Base-by-base conservation (phyloP, 1,140 invertebrate genomes). In the Popillia japonica region DNA sequence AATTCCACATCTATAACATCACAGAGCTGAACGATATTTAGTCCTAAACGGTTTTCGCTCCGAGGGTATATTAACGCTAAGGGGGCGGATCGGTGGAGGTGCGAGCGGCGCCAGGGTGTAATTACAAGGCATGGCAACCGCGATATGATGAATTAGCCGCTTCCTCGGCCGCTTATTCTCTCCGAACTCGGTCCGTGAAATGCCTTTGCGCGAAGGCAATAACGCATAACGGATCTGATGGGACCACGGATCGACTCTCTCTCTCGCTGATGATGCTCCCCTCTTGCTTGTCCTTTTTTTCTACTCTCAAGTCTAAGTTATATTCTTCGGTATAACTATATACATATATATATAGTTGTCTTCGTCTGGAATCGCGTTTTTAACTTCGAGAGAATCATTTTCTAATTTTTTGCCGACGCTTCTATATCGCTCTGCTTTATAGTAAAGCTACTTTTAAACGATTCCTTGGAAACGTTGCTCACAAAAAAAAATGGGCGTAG, bases 131-230 rank as follows among this genome's bases (percentile, higher is more conserved):
- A 74, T 77, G 72, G 79, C 79, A 78, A 79, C 78, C 73, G 75
- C 77, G 79, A 80, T 80, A 80, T 80, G 79, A 80, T 80, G 79
- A 80, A 80, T 80, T 80, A 80, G 79, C 74, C 79, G 79, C 78
- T 80, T 80, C 79, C 79, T 80, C 72, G 78, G 40, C 77, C 48
- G 48, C 48, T 55, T 55, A 55, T 55, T 55, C 27, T 34, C 23
- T 41, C 22, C 42, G 2, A 34, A 34, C 27, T 75, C 48, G 59
- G 48, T 59, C 77, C 77, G 64, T 78, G 77, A 78, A 78, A 72
- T 78, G 61, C 77, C 77, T 42, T 40, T 9, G 42, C 64, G 59
- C 64, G 59, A 75, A 79, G 61, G 59, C 75, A 79, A 76, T 79
- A 79, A 76, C 61, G 74, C 64, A 64, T 79, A 79, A 79, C 75